A percentile compares a stretch with the other conserved stretches of the same genome.
Conservation (phyloP, 2,113 vertebrate genomes). For the Spheniscus mendiculus region DNA sequence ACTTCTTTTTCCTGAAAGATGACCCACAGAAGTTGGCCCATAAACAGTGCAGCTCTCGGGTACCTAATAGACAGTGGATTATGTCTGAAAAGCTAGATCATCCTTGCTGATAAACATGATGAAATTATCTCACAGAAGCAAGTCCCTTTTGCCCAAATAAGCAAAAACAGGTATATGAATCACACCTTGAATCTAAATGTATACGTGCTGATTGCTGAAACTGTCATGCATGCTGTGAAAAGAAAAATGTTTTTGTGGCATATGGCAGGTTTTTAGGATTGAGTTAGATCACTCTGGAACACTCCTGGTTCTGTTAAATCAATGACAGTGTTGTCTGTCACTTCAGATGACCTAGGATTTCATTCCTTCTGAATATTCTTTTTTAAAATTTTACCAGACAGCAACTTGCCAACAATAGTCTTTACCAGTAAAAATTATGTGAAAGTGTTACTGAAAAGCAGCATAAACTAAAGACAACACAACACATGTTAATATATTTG, state of each 20-base stretch:
- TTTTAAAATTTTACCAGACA: background rate
- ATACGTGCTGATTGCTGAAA: background rate
- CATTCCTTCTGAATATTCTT: background rate
- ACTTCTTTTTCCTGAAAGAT: background rate
- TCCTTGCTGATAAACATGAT: background rate
- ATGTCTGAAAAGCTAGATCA: background rate
- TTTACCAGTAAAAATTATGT: background rate
- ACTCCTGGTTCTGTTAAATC: background rate
- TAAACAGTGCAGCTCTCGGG: background rate
- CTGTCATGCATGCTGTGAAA: background rate
- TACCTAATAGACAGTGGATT: background rate
- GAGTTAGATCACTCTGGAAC: background rate
- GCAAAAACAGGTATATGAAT: background rate
- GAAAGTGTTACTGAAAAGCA: background rate
- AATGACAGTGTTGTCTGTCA: background rate
- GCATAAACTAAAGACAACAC: background rate
- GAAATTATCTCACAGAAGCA: background rate
- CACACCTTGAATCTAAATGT: background rate
- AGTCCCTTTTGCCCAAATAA: background rate
- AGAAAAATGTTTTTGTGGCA: background rate
- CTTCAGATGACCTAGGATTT: background rate
- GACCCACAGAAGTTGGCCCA: background rate
- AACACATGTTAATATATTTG: background rate
- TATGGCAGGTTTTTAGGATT: background rate
- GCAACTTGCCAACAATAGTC: background rate